Evolutionary conservation across 2,797 vertebrate genomes (phyloP).

Genomic region (Otolemur crassicaudatus): DNA sequence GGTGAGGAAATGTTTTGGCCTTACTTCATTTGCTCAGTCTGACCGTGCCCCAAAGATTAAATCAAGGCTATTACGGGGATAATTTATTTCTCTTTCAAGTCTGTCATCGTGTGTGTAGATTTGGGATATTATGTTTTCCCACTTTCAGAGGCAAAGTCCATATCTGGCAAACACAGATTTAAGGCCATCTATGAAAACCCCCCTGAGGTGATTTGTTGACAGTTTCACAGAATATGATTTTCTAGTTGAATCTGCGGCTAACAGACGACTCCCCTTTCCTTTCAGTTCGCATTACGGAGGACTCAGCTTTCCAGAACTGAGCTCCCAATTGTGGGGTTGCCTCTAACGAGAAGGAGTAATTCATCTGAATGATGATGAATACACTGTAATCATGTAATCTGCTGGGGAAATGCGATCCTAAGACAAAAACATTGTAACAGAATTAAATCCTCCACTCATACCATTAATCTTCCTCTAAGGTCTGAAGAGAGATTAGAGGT

Average conservation of each 20-base stretch:
- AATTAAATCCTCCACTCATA: slow-evolving; percentile 28
- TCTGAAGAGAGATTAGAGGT: slow-evolving; percentile 43
- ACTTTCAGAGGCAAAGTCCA: slow-evolving; percentile 13
- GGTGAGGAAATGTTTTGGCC: slow-evolving; percentile 63
- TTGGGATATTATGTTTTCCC: slow-evolving; percentile 37
- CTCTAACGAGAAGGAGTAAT: slow-evolving; percentile 16
- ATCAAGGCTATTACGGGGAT: slow-evolving; percentile 51
- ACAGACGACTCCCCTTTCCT: neutral
- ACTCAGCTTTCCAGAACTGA: neutral
- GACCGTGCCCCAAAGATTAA: slow-evolving; percentile 68
- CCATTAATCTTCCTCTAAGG: slow-evolving; percentile 65
- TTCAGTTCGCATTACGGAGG: neutral
- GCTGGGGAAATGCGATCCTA: slow-evolving; percentile 38
- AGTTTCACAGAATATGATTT: slow-evolving; percentile 46
- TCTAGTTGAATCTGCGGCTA: slow-evolving; percentile 35
- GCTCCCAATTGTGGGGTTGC: neutral
- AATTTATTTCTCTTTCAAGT: slow-evolving; percentile 70
- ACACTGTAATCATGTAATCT: slow-evolving; percentile 30
- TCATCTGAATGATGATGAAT: slow-evolving; percentile 35
- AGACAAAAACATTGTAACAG: slow-evolving; percentile 35
- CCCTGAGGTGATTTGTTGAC: slow-evolving; percentile 36
- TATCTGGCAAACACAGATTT: slow-evolving; percentile 29
- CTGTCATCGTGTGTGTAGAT: slow-evolving; percentile 47
- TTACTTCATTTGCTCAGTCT: neutral
- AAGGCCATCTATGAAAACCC: neutral